Evolutionary conservation across 1,140 invertebrate species (phyloP).

Genomic region (Lanistes nyassanus): DNA sequence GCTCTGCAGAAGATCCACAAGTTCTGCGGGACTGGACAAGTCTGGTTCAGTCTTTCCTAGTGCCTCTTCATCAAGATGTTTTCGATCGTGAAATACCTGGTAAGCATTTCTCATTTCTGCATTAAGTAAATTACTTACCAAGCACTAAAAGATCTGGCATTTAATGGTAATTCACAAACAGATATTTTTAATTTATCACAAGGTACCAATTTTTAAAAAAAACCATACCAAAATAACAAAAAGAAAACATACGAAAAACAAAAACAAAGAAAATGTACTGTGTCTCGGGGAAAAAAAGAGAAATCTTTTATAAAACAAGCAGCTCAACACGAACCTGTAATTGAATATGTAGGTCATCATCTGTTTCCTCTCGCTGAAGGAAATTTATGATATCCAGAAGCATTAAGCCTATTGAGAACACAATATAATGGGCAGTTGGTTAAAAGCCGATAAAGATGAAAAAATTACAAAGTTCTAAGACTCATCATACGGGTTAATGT

Average conservation of each 20-base stretch:
- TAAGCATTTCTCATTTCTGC: constrained; percentile 1
- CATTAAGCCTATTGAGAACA: constrained; percentile 37
- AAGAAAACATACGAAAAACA: neutral
- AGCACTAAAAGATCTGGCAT: neutral
- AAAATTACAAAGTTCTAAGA: too few species aligned
- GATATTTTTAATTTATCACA: too few species aligned
- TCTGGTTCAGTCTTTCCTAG: constrained; percentile 36
- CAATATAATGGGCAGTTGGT: neutral
- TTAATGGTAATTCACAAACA: neutral
- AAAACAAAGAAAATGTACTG: neutral
- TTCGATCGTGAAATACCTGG: constrained; percentile 49
- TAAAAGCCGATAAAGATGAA: too few species aligned
- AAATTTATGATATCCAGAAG: constrained; percentile 49
- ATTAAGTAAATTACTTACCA: constrained; percentile 7
- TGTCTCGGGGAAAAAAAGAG: too few species aligned
- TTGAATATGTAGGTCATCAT: constrained; percentile 52
- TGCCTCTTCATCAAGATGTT: constrained; percentile 49
- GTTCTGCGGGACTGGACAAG: constrained; percentile 46
- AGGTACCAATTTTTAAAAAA: too few species aligned
- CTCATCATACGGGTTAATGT: too few species aligned
- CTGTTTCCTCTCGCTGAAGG: constrained; percentile 49
- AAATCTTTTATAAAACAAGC: neutral
- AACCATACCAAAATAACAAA: too few species aligned
- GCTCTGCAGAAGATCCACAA: constrained; percentile 45
- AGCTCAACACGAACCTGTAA: constrained; percentile 40